A percentile compares a stretch with the other conserved stretches of the same genome.
Evolutionary conservation across 2,797 vertebrate genomes (phyloP).

Genomic region (Lithobates sylvaticus): DNA sequence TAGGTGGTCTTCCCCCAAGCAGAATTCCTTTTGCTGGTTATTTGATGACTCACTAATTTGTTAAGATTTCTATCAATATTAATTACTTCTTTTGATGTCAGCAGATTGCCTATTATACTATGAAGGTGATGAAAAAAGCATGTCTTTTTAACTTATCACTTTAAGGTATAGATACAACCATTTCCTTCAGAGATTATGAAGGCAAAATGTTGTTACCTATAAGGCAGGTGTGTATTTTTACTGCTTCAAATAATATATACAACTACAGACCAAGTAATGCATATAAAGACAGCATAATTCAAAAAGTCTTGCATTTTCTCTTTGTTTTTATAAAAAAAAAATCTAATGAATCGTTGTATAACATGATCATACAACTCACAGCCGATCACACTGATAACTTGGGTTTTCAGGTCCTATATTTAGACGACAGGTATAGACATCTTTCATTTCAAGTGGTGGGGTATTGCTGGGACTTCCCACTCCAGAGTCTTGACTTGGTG

Average conservation of each 20-base stretch:
- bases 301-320: background rate
- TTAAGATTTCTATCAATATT: background rate
- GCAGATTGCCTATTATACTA: background rate
- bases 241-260: background rate
- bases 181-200: background rate
- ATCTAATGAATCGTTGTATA: background rate
- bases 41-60: background rate
- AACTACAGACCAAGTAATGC: background rate
- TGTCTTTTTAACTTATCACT: background rate
- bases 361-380: constrained; percentile 68
- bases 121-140: background rate
- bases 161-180: background rate
- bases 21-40: background rate
- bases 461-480: constrained; percentile 74
- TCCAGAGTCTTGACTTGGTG: constrained; percentile 70
- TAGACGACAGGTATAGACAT: constrained; percentile 69
- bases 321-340: constrained; percentile 9
- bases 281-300: background rate
- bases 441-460: constrained; percentile 70
- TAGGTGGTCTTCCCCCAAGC: constrained; percentile 15
- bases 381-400: constrained; percentile 83
- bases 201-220: background rate
- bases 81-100: background rate
- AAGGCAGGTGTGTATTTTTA: background rate
- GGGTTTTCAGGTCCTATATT: constrained; percentile 78